A percentile compares a stretch with the other conserved stretches of the same genome.
These are phyloP conservation scores for Diadumene lineata DNA, from an alignment of 92 coral and sea anemone genomes.

Conservation along the genomic window DNA sequence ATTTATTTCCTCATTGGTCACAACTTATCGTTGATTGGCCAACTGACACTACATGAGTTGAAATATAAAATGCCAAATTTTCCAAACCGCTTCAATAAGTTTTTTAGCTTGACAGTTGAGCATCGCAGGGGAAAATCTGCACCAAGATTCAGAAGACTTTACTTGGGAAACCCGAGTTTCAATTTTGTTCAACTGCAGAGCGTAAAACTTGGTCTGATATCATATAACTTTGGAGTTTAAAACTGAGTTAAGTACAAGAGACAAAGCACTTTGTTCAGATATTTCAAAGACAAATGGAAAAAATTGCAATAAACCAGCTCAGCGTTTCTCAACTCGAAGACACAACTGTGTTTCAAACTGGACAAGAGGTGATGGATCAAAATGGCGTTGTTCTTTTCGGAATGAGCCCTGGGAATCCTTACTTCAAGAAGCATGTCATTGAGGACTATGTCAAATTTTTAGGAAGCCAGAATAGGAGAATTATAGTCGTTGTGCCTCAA, in stretches of 20 bases:
- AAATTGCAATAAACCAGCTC: constrained; percentile 42
- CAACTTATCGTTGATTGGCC: constrained; percentile 8
- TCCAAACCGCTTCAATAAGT: too few species aligned
- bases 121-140: neutral
- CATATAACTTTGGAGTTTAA: too few species aligned
- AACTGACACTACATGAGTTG: neutral
- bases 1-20: constrained; percentile 6
- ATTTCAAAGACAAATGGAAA: too few species aligned
- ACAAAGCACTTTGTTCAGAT: too few species aligned
- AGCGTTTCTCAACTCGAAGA: constrained; percentile 30
- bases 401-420: constrained; percentile 81
- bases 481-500: constrained; percentile 64
- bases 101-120: too few species aligned
- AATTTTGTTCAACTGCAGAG: too few species aligned
- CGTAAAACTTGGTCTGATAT: too few species aligned
- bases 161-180: too few species aligned
- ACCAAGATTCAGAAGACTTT: too few species aligned
- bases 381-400: constrained; percentile 70
- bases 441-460: constrained; percentile 61
- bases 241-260: too few species aligned
- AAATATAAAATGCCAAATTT: neutral
- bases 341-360: constrained; percentile 50
- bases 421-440: constrained; percentile 59
- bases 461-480: constrained; percentile 48
- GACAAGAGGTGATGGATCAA: constrained; percentile 47